Evolutionary conservation across 2,797 vertebrate species (phyloP).

Genomic region (Falco columbarius): DNA sequence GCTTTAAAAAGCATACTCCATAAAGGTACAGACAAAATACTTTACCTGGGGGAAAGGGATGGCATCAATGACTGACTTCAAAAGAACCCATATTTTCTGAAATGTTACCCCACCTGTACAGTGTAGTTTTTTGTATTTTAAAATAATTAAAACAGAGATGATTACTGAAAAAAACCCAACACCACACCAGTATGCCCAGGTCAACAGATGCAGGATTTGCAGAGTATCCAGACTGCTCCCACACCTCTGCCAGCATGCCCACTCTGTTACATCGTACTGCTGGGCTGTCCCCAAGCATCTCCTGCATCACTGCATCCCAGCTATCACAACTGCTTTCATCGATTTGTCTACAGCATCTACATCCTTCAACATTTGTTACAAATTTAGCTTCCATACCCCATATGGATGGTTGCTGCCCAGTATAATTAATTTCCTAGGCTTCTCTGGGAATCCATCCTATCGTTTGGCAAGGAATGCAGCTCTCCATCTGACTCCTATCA

Average conservation of each 20-base stretch:
- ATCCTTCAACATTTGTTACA: not conserved
- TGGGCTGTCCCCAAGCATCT: not conserved
- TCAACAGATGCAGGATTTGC: not conserved
- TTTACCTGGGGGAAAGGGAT: not conserved
- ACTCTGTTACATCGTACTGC: not conserved
- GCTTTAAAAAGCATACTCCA: constrained; percentile 14
- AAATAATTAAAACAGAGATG: not conserved
- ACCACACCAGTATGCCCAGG: not conserved
- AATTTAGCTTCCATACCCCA: not conserved
- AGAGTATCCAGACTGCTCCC: too few relatives aligned
- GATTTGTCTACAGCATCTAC: not conserved
- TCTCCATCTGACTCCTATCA: not conserved
- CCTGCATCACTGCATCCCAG: not conserved
- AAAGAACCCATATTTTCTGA: not conserved
- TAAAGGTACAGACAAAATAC: not conserved
- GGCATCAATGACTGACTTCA: not conserved
- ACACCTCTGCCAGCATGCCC: not conserved
- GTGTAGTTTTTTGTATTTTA: not conserved
- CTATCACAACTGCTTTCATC: not conserved
- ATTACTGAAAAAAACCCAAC: not conserved
- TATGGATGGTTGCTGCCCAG: not conserved
- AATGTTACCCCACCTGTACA: not conserved
- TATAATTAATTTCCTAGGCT: not conserved
- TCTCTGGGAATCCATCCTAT: not conserved
- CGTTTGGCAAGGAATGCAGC: not conserved